These are phyloP conservation scores for Glaucidium brasilianum DNA, from an alignment of 2,113 vertebrate genomes.

Conservation along the genomic window DNA sequence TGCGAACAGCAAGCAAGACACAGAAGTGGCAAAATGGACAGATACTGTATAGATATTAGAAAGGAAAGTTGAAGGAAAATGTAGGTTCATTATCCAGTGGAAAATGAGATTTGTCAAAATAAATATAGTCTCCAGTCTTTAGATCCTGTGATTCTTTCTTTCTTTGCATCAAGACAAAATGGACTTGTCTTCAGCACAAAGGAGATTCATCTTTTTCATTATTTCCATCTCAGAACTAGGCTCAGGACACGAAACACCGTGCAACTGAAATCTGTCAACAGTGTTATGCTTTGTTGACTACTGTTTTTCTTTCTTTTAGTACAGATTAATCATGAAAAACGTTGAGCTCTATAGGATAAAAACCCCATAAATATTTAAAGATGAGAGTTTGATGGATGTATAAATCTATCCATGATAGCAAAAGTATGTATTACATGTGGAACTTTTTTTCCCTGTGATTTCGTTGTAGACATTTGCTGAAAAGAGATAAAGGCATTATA, in stretches of 20 bases:
- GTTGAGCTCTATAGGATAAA: background rate
- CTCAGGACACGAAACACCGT: background rate
- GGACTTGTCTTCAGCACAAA: background rate
- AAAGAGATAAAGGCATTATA: background rate
- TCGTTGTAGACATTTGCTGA: background rate
- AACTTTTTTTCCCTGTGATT: background rate
- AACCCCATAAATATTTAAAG: background rate
- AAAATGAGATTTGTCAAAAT: background rate
- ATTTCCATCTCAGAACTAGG: background rate
- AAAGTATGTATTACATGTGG: background rate
- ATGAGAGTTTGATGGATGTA: background rate
- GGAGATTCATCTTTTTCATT: background rate
- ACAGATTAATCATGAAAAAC: background rate
- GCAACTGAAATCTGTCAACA: background rate
- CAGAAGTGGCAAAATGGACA: background rate
- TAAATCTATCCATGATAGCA: background rate
- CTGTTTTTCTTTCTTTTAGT: background rate
- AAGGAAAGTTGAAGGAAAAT: background rate
- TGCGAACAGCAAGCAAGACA: background rate
- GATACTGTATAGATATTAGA: background rate
- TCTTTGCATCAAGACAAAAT: background rate
- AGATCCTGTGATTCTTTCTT: background rate
- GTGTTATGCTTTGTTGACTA: background rate
- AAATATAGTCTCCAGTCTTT: accelerated
- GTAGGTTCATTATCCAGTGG: background rate